Base-by-base conservation (phyloP, 2,797 vertebrate genomes). In the Psittacula derbiana region DNA sequence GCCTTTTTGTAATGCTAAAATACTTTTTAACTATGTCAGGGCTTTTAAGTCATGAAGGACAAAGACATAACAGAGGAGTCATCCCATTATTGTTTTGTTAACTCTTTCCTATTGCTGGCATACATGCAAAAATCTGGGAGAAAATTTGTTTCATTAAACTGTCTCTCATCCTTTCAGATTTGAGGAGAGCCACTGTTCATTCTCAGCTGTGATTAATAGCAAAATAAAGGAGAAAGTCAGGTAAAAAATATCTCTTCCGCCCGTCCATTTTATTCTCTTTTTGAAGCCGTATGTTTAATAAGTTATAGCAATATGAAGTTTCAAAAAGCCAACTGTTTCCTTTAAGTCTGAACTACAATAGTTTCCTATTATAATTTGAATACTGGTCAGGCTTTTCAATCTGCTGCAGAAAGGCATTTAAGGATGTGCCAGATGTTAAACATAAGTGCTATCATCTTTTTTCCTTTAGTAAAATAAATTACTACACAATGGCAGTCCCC, bases 231-330 rank as follows among this genome's bases (percentile, higher is more conserved):
- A 89, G 64, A 53, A 93, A 78, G 28, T 72, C 38, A 70, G 23
- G 6, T 6, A 9, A 60, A 67, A 79, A 60, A 66, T 21, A 12
- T 66, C 3, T 17, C 15, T 33, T 78, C 33, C 79, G 64, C 55
- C 38, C 41, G 74, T 85, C 84, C 65, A 61, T 91, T 38, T 89
- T 46, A 18, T 38, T 82, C 31, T 80, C 75, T 84, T 84, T 92
- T 78, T 86, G 85, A 86, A 94, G 65, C 49, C 88, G 38, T 28
- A 38, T 82, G 75, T 92, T 87, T 92, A 61, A 73, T 74, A 91
- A 88, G 44, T 86, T 94, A 41, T 7, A 67, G 75, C 46, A 91
- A 90, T 43, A 74, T 5, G 18, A 91, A 82, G 31, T 93, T 91
- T 91, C 44, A 78, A 85, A 91, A 93, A 78, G 40, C 43, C 66